Base-by-base conservation (phyloP, 2,888 invertebrate species). In the Cheiracanthium punctorium region DNA sequence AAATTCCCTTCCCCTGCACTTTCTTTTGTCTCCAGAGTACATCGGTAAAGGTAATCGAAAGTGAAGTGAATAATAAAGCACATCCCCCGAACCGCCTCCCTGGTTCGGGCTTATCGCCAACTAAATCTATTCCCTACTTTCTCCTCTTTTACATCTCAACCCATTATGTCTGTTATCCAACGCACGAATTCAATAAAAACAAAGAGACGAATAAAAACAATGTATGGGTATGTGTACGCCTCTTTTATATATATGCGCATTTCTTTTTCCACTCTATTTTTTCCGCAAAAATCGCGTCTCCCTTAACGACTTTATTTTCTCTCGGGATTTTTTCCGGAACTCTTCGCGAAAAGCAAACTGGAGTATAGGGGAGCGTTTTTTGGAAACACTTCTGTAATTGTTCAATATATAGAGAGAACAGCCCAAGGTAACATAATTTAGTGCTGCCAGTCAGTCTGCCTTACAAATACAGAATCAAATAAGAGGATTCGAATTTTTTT, bases 1-100 rank as follows among this genome's bases (percentile, higher is more conserved):
- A 24, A 70, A 24, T 41, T 41, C 73, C 73, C 58, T 32, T 52
- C 73, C 73, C 52, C 73, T 20, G 33, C 33, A 70, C 76, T 72
- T 41, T 58, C 64, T 41, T 80, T 74, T 85, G 77, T 84, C 82
- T 77, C 82, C 71, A 65, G 72, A 84, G 82, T 72, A 70, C 69
- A 70, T 70, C 71, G 76, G 77, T 28, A 85, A 74, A 85, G 84
- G 84, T 85, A 85, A 85, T 79, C 77, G 79, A 84, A 84, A 84
- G 82, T 82, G 82, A 58, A 75, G 69, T 43, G 71, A 71, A 71
- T 71, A 41, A 71, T 71, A 71, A 71, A 71, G 71, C n/a, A 43
- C 29, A 17, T 37, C 20, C 71, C 71, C 37, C 71, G n/a, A n/a
- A 37, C 71, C 43, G 8, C 20, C 43, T 29, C 43, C 41, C 37